Conservation (phyloP, 2,113 vertebrate genomes). For the Neotoma lepida region DNA sequence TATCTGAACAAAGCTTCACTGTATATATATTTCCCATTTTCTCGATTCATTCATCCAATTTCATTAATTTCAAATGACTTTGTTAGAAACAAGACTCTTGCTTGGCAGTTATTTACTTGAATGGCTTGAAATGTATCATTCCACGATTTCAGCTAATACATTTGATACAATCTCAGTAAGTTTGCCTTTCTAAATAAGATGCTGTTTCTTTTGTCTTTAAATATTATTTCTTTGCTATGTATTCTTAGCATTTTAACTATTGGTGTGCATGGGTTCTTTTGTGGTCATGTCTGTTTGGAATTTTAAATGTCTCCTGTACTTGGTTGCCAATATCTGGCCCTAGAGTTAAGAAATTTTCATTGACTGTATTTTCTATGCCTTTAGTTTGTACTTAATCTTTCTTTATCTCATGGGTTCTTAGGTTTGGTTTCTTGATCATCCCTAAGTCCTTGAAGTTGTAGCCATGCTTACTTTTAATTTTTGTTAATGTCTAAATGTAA, state of each 20-base stretch:
- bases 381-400: neutral
- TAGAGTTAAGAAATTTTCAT: neutral
- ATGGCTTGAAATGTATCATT: neutral
- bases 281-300: neutral
- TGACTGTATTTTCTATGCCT: too few species aligned
- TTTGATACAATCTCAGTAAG: neutral
- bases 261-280: neutral
- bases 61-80: neutral
- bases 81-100: neutral
- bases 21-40: too few species aligned
- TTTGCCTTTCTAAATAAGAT: neutral
- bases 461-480: neutral
- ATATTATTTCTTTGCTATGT: neutral
- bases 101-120: neutral
- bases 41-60: neutral
- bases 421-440: neutral
- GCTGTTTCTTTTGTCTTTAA: neutral
- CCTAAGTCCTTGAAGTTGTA: neutral
- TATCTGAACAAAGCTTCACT: neutral
- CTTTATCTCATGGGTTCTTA: neutral
- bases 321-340: neutral
- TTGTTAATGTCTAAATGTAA: neutral
- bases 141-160: neutral
- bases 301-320: neutral
- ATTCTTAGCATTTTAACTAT: neutral